Conservation (phyloP, 64 coral and sea anemone species). For the Montipora cactus region DNA sequence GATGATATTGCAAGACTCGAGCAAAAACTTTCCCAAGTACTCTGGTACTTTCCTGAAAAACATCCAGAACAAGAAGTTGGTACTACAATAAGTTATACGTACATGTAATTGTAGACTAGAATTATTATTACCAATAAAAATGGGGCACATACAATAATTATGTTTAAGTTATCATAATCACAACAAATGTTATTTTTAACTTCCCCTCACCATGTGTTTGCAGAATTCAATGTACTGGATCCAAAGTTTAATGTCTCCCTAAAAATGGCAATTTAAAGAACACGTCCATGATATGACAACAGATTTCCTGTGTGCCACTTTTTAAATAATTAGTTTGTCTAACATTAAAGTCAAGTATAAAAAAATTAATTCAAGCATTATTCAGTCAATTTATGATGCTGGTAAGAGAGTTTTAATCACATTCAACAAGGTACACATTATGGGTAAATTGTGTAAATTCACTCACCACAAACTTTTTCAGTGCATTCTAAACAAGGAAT, state of each 20-base stretch:
- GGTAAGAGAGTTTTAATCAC: neutral
- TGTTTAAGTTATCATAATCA: neutral
- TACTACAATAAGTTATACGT: neutral
- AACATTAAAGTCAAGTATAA: no score
- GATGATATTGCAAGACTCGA: conserved; percentile 85
- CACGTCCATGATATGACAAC: no score
- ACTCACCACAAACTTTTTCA: conserved; percentile 97
- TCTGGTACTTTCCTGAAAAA: conserved; percentile 74
- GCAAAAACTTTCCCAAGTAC: conserved; percentile 86
- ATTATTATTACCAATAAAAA: neutral
- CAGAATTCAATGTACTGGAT: conserved; percentile 98
- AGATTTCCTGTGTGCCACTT: no score
- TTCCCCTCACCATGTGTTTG: conserved; percentile 80
- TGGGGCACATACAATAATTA: no score
- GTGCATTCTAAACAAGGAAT: conserved; percentile 75
- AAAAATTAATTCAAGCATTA: no score
- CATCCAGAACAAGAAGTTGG: neutral
- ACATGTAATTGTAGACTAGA: neutral
- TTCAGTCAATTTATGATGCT: no score
- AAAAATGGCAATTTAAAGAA: neutral
- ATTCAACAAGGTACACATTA: neutral
- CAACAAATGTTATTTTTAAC: neutral
- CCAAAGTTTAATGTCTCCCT: conserved; percentile 97
- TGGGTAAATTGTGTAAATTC: neutral
- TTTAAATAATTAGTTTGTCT: no score